Base-by-base conservation (phyloP, 2,888 invertebrate genomes). In the Cactoblastis cactorum region DNA sequence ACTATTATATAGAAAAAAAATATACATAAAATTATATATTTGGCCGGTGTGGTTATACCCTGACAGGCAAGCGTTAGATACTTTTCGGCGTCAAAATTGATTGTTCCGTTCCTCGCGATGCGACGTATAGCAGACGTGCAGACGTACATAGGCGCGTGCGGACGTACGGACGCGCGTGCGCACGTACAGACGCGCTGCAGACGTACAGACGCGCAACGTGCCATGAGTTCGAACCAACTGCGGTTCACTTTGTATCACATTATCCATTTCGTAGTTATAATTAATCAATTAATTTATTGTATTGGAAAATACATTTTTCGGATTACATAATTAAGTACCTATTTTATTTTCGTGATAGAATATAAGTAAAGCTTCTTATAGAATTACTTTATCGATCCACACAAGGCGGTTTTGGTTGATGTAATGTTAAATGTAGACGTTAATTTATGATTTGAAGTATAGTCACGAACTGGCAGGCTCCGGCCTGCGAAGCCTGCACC, bases 21-120 rank as follows among this genome's bases (percentile, higher is more conserved):
- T 85, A 83, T 85, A 86, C 80, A 80, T 80, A 80, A 82, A 82
- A 82, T 80, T 83, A 87, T 87, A 85, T 89, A 88, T 89, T 85
- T 76, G 83, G 82, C 82, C 85, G 83, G 84, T 83, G 88, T 91
- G 94, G 94, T 93, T 91, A 91, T 92, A 93, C 94, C 94, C 94
- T 93, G 92, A 93, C 91, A 92, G 94, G 94, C 94, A 93, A 87
- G 86, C 77, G 77, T 81, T 81, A 79, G 81, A 72, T 78, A 81
- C 68, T 80, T 74, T 88, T 88, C 77, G 86, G 81, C 77, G 68
- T 86, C 87, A 80, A 90, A 89, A 87, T 88, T 89, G 57, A 80
- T 77, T 77, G 66, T 74, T 62, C 64, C 64, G 48, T 37, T 45
- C 61, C 56, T 64, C 69, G 72, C 67, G 62, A 72, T 61, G 28